Conservation (phyloP, 2,797 vertebrate genomes). For the Pipistrellus kuhlii region DNA sequence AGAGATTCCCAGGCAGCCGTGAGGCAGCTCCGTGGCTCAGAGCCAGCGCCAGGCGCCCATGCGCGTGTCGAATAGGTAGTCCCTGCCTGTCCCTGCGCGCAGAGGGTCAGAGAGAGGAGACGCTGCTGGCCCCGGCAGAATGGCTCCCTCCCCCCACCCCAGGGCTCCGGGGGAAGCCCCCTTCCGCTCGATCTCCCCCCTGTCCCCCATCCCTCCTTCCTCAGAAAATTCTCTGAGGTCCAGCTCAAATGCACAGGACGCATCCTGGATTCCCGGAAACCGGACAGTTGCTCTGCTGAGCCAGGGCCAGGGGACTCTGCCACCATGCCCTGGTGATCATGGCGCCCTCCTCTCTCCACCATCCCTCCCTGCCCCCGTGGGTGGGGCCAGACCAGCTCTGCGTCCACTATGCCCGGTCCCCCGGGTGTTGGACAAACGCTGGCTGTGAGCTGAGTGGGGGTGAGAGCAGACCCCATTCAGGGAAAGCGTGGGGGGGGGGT, state of each 20-base stretch:
- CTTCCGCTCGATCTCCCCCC: background rate
- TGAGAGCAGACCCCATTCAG: background rate
- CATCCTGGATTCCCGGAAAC: background rate
- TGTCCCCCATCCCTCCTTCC: background rate
- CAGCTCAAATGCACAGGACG: background rate
- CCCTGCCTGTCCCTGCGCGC: conserved; percentile 81
- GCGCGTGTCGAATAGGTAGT: conserved; percentile 80
- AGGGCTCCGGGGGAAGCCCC: background rate
- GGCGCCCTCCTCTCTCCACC: background rate
- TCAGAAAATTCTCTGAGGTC: conserved; percentile 2
- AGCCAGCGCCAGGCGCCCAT: conserved; percentile 80
- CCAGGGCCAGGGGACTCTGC: background rate
- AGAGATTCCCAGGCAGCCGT: background rate
- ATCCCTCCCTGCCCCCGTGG: fast-evolving
- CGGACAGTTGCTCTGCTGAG: background rate
- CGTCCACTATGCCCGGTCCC: background rate
- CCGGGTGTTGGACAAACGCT: background rate
- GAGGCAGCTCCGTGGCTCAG: conserved; percentile 71
- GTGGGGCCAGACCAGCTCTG: background rate
- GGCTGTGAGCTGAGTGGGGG: background rate
- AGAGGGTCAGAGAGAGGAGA: background rate
- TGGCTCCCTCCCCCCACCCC: background rate
- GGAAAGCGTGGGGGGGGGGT: background rate
- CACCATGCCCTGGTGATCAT: background rate
- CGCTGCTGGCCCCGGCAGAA: background rate